A percentile compares a stretch with the other conserved stretches of the same genome.
Evolutionary conservation across 1,140 invertebrate genomes (phyloP).

Genomic region (Lepidotrigona ventralis): DNA sequence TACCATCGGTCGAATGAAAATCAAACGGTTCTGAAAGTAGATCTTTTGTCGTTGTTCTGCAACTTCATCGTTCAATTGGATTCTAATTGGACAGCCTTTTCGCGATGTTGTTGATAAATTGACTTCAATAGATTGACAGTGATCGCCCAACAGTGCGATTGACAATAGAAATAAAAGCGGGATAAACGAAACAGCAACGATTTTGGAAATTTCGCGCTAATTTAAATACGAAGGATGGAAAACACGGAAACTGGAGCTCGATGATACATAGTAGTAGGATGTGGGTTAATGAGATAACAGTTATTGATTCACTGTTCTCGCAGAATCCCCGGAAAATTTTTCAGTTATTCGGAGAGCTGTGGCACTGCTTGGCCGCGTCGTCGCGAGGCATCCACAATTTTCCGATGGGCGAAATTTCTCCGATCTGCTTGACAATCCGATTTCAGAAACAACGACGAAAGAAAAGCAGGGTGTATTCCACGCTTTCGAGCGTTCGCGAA

Average conservation of each 20-base stretch:
- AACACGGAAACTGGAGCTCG: not conserved
- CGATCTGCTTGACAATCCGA: conserved; percentile 23
- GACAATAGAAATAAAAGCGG: too few species aligned
- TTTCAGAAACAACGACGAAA: not conserved
- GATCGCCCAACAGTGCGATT: too few species aligned
- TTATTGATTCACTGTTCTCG: conserved; percentile 5
- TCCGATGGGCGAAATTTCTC: conserved; percentile 25
- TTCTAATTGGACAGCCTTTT: too few species aligned
- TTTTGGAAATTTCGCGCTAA: not conserved
- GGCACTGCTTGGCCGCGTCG: not conserved
- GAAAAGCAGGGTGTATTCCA: too few species aligned
- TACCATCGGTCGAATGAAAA: too few species aligned
- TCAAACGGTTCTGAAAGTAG: too few species aligned
- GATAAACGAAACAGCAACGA: too few species aligned
- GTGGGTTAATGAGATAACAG: conserved; percentile 20
- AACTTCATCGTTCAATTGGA: too few species aligned
- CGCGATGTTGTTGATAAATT: too few species aligned
- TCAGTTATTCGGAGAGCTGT: not conserved
- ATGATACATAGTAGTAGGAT: not conserved
- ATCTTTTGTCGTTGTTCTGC: too few species aligned
- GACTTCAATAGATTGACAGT: too few species aligned
- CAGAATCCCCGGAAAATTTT: not conserved
- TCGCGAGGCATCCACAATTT: too few species aligned
- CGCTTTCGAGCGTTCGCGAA: not conserved
- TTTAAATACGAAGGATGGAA: not conserved